Percentiles rank a stretch among this genome's conserved stretches.
Evolutionary conservation across 1,140 invertebrate species (phyloP).

Genomic region (Carcinoscorpius rotundicauda): DNA sequence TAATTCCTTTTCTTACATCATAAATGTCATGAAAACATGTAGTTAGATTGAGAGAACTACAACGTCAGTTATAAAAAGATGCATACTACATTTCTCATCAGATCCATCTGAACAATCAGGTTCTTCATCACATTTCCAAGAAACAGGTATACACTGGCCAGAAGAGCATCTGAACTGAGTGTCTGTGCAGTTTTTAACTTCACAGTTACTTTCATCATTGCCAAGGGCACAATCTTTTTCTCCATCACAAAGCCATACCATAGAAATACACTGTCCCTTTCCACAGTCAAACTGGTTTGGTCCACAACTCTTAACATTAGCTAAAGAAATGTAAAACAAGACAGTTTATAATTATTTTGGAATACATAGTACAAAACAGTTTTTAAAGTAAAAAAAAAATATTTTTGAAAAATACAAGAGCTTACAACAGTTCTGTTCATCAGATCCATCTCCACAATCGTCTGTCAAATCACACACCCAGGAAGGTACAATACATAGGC

Average conservation of each 20-base stretch:
- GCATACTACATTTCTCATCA: slow-evolving; percentile 14
- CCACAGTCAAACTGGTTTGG: slow-evolving; percentile 9
- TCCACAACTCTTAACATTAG: neutral
- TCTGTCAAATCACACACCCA: too few relatives aligned
- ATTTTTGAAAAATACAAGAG: slow-evolving; percentile 26
- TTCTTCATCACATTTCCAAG: slow-evolving; percentile 19
- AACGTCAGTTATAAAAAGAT: slow-evolving; percentile 2
- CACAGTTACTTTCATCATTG: slow-evolving; percentile 37
- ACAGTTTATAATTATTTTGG: too few relatives aligned
- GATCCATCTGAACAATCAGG: slow-evolving; percentile 20
- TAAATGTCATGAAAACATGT: too few relatives aligned
- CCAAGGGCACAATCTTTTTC: slow-evolving; percentile 39
- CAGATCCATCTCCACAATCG: too few relatives aligned
- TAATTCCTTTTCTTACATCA: too few relatives aligned
- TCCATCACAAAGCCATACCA: slow-evolving; percentile 31
- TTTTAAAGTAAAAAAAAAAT: too few relatives aligned
- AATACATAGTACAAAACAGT: too few relatives aligned
- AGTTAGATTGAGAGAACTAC: too few relatives aligned
- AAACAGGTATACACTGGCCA: slow-evolving; percentile 44
- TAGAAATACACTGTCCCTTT: slow-evolving; percentile 30
- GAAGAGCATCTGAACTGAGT: slow-evolving; percentile 47
- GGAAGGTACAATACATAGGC: too few relatives aligned
- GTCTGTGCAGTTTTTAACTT: slow-evolving; percentile 7
- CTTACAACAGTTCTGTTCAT: slow-evolving; percentile 34
- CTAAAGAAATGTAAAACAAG: too few relatives aligned